Percentiles rank a stretch among this genome's conserved stretches.
Evolutionary conservation across 2,113 vertebrate species (phyloP).

Genomic region (Channa maculata): DNA sequence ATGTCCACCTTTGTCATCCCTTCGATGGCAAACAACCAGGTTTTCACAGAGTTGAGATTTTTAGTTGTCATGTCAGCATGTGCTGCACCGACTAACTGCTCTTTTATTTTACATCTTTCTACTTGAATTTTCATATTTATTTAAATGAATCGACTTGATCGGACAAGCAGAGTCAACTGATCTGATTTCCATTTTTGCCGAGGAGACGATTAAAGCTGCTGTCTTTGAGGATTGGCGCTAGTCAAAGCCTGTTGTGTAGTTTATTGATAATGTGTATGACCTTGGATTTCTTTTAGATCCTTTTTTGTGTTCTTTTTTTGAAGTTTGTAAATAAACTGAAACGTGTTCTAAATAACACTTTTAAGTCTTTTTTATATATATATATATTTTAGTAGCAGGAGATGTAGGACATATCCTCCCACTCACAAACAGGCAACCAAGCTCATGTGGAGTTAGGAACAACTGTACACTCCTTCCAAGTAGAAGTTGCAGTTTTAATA

Average conservation of each 20-base stretch:
- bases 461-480: background rate
- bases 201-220: conserved; percentile 66
- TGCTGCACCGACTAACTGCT: conserved; percentile 43
- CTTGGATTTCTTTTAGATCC: conserved; percentile 60
- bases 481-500: too few relatives aligned
- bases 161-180: conserved; percentile 42
- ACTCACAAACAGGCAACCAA: background rate
- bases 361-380: conserved; percentile 45
- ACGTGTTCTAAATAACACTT: conserved; percentile 66
- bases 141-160: conserved; percentile 59
- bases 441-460: background rate
- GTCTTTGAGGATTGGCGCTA: conserved; percentile 58
- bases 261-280: conserved; percentile 64
- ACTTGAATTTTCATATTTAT: conserved; percentile 84
- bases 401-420: background rate
- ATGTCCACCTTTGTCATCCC: conserved; percentile 22
- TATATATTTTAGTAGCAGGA: background rate
- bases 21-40: conserved; percentile 17
- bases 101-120: conserved; percentile 70
- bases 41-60: conserved; percentile 52
- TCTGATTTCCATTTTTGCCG: conserved; percentile 64
- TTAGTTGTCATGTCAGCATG: conserved; percentile 34
- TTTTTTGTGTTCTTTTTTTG: conserved; percentile 57
- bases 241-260: conserved; percentile 68
- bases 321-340: conserved; percentile 84